Evolutionary conservation across 2,797 vertebrate species (phyloP), one percentile per base, ranked within the genome.

Genomic region (Onychomys torridus): DNA sequence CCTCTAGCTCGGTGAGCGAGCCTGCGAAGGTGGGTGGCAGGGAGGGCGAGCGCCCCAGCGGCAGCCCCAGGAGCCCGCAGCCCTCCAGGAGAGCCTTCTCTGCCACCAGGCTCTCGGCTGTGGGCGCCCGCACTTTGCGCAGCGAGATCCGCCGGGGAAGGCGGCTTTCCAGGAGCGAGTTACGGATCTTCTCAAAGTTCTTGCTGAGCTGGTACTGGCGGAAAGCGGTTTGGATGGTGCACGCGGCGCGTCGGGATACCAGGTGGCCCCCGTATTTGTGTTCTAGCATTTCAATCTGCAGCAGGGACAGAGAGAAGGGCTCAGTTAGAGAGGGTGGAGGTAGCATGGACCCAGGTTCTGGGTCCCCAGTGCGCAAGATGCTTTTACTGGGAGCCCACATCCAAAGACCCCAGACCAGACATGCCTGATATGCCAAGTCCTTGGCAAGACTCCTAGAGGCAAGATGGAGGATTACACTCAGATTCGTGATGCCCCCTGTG

Each of bases 201-300:
- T 99, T 99, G 99, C 99, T 99, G 97, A 99, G 99, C 98, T 99
- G 99, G 98, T 99, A 99, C 98, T 99, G 99, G 94, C 99, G 99
- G 98, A 99, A 99, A 2, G 99, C 99, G 0, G 99, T 99, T 98
- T 99, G 99, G 97, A 99, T 99, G 89, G 99, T 99, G 97, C 99
- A 99, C 57, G 99, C 99, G 9, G 99, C 99, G 21, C 99, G 98
- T 78, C 99, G 99, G 14, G 99, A 99, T 73, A 99, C 99, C 95
- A 99, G 98, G 96, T 99, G 99, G 69, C 99, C 99, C 9, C 99
- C 99, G 19, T 99, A 99, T 91, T 99, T 99, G 98, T 99, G 99
- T 98, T 99, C 99, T 99, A 99, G 97, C 98, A 99, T 99, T 98
- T 99, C 99, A 96, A 99, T 99, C 99, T 99, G 99, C 79, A 98